Conservation (phyloP, 2,113 vertebrate species). For the Tupaia chinensis region DNA sequence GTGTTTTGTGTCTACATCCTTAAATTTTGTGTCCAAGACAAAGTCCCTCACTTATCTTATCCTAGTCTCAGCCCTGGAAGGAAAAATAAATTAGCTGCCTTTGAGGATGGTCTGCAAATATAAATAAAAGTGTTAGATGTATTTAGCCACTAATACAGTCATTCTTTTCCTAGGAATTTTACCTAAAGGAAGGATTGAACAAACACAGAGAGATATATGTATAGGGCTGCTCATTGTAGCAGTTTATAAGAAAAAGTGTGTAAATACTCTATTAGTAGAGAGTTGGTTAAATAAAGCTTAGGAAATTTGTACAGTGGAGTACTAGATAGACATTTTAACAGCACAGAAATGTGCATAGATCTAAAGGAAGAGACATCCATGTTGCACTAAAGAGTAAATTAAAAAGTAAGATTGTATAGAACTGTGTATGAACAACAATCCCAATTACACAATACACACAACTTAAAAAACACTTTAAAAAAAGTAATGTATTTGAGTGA, state of each 20-base stretch:
- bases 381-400: background rate
- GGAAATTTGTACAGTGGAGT: background rate
- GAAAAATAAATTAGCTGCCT: background rate
- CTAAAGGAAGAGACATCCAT: background rate
- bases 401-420: background rate
- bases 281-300: background rate
- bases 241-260: background rate
- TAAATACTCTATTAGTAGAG: background rate
- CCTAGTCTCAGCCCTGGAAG: background rate
- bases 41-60: background rate
- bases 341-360: background rate
- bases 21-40: background rate
- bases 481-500: background rate
- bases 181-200: background rate
- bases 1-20: background rate
- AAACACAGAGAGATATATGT: background rate
- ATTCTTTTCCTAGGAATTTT: slow-evolving; percentile 25
- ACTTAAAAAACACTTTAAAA: background rate
- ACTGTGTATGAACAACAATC: background rate
- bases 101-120: background rate
- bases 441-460: background rate
- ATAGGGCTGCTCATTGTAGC: background rate
- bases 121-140: background rate
- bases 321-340: background rate
- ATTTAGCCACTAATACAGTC: background rate